Percentiles rank a stretch among this genome's conserved stretches.
Evolutionary conservation across 2,797 vertebrate species (phyloP).

Genomic region (Pachyuromys duprasi): DNA sequence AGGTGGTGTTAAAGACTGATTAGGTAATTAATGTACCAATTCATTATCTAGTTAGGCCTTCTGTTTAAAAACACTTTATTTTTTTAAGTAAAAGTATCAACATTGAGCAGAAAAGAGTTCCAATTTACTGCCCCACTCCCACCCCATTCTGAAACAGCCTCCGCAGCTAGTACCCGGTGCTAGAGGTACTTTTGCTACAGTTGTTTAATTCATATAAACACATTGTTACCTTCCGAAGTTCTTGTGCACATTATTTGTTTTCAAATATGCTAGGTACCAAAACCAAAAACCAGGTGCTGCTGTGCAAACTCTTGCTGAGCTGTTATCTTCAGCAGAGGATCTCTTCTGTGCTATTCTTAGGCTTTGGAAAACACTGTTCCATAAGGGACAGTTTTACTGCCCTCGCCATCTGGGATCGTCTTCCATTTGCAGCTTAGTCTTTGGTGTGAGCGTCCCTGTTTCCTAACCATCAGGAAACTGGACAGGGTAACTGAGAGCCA

Average conservation of each 20-base stretch:
- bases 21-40: too few relatives aligned
- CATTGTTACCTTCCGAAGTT: neutral
- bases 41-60: neutral
- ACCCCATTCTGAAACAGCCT: neutral
- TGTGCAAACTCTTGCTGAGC: neutral
- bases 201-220: neutral
- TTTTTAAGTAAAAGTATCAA: neutral
- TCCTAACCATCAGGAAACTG: neutral
- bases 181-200: neutral
- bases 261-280: neutral
- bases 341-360: neutral
- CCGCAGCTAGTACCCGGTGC: neutral
- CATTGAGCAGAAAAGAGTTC: neutral
- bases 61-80: neutral
- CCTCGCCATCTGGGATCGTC: neutral
- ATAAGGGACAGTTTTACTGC: neutral
- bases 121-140: neutral
- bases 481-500: neutral
- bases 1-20: neutral
- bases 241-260: neutral
- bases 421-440: slow-evolving; percentile 32
- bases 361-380: neutral
- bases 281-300: neutral
- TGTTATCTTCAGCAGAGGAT: neutral
- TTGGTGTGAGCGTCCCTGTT: neutral